These are phyloP conservation scores for Lymantria dispar DNA, from an alignment of 2,888 invertebrate species.

Conservation along the genomic window DNA sequence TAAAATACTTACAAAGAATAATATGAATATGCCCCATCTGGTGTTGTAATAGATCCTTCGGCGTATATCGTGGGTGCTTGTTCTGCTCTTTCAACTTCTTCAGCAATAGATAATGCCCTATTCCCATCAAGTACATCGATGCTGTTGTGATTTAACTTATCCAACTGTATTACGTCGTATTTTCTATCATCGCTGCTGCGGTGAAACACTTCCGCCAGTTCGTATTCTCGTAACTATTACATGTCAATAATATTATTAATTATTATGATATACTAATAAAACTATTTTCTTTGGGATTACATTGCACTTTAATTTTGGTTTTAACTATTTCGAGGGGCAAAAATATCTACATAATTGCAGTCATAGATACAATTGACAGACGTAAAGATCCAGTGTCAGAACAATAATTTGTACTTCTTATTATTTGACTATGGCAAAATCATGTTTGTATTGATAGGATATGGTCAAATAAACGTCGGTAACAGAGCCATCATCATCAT, in stretches of 20 bases:
- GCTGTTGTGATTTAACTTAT: conserved; percentile 80
- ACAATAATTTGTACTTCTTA: too few species aligned
- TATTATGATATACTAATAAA: too few species aligned
- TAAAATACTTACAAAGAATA: conserved; percentile 66
- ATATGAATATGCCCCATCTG: conserved; percentile 70
- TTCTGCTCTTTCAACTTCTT: conserved; percentile 89
- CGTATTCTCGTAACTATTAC: conserved; percentile 91
- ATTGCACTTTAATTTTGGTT: too few species aligned
- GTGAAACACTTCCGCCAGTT: conserved; percentile 93
- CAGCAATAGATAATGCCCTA: conserved; percentile 88
- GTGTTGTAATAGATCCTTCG: conserved; percentile 70
- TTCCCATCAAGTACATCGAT: conserved; percentile 86
- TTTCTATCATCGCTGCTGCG: conserved; percentile 89
- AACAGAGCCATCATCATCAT: too few species aligned
- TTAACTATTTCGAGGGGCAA: too few species aligned
- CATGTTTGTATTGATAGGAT: too few species aligned
- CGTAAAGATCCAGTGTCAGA: too few species aligned
- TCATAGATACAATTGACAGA: too few species aligned
- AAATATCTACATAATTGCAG: too few species aligned
- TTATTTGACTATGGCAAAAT: too few species aligned
- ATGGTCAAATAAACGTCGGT: too few species aligned
- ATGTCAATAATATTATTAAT: neutral
- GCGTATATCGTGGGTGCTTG: conserved; percentile 80
- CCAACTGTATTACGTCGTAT: conserved; percentile 87
- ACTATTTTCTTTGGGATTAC: too few species aligned